Conservation (phyloP, 2,888 invertebrate genomes). For the Craniophora ligustri region DNA sequence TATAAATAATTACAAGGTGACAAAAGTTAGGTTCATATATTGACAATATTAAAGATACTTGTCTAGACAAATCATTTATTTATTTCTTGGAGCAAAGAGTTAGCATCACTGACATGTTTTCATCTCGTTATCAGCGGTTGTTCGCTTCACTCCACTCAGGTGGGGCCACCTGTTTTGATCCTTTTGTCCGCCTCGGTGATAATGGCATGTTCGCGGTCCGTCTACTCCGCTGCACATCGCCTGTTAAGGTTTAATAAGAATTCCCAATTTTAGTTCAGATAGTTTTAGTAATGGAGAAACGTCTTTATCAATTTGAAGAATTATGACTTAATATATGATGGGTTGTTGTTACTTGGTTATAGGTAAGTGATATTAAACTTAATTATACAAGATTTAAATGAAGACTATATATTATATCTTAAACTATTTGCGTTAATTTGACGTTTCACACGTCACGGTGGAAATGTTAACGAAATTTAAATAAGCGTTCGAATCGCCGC, state of each 20-base stretch:
- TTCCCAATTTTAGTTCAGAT: constrained; percentile 32
- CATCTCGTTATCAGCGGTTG: constrained; percentile 50
- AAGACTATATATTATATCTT: neutral
- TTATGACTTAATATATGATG: too few species aligned
- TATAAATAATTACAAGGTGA: too few species aligned
- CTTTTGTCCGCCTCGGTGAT: constrained; percentile 40
- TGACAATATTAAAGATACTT: constrained; percentile 6
- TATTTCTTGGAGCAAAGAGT: constrained; percentile 21
- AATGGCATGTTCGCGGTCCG: constrained; percentile 39
- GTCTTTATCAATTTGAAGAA: too few species aligned
- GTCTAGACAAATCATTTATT: constrained; percentile 23
- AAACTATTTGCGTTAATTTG: constrained; percentile 28
- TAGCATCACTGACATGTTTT: constrained; percentile 37
- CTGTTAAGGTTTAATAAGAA: constrained; percentile 38
- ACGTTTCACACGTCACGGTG: constrained; percentile 48
- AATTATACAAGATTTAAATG: too few species aligned
- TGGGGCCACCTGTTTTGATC: constrained; percentile 50
- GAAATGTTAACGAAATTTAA: constrained; percentile 58
- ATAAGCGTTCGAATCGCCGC: constrained; percentile 58
- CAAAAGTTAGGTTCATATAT: neutral
- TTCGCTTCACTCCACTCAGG: constrained; percentile 51
- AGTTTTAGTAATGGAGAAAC: constrained; percentile 11
- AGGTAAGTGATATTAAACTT: too few species aligned
- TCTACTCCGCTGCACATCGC: constrained; percentile 25
- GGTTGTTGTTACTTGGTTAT: too few species aligned